Conservation (phyloP, 2,888 invertebrate species). For the Eristalis tenax region DNA sequence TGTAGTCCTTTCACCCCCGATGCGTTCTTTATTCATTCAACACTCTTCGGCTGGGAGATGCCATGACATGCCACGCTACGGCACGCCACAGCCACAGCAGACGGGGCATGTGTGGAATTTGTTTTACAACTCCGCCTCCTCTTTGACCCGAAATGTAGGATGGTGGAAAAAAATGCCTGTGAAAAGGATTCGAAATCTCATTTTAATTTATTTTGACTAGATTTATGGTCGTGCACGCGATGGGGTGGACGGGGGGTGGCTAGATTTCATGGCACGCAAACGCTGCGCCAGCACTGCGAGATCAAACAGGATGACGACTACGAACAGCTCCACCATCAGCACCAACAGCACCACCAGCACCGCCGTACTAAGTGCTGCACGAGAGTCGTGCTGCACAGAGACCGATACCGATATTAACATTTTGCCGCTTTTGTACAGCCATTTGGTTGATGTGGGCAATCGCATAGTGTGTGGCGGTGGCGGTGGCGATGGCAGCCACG, state of each 20-base stretch:
- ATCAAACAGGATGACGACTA: slow-evolving; percentile 17
- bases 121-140: slow-evolving; percentile 59
- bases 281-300: slow-evolving; percentile 14
- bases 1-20: slow-evolving; percentile 29
- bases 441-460: slow-evolving; percentile 62
- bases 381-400: slow-evolving; percentile 63
- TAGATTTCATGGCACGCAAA: slow-evolving; percentile 53
- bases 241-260: slow-evolving; percentile 1
- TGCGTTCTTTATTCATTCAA: slow-evolving; percentile 65
- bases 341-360: slow-evolving; percentile 6
- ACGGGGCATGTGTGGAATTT: slow-evolving; percentile 52
- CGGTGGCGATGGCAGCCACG: slow-evolving; percentile 28
- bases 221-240: slow-evolving; percentile 66
- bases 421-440: slow-evolving; percentile 67
- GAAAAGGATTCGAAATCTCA: slow-evolving; percentile 68
- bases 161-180: slow-evolving; percentile 44
- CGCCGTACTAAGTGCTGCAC: slow-evolving; percentile 58
- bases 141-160: slow-evolving; percentile 41
- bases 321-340: slow-evolving; percentile 3
- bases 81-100: slow-evolving; percentile 18
- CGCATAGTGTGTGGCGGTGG: slow-evolving; percentile 9
- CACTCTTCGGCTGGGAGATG: slow-evolving; percentile 20
- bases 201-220: slow-evolving; percentile 72
- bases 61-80: slow-evolving; percentile 14
- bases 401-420: slow-evolving; percentile 70